Evolutionary conservation across 2,113 vertebrate species (phyloP).

Genomic region (Empidonax traillii): DNA sequence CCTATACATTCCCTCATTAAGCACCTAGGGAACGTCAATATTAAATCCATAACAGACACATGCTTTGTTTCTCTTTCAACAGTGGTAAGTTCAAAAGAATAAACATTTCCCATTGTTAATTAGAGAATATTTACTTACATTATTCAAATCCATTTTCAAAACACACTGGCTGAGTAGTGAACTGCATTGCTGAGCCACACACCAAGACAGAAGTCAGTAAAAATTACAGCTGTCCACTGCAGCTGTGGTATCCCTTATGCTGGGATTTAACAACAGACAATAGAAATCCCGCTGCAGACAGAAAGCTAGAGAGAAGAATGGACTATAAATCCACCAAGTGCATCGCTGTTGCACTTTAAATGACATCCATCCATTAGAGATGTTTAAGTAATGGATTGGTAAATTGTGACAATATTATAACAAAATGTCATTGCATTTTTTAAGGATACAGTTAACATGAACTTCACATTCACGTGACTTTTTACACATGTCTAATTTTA

Average conservation of each 20-base stretch:
- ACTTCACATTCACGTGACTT: neutral
- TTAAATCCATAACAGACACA: neutral
- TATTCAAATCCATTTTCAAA: slow-evolving; percentile 19
- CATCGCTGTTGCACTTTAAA: neutral
- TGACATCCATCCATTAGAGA: neutral
- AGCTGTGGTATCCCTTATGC: neutral
- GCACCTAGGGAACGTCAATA: neutral
- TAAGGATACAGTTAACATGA: neutral
- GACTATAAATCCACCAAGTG: neutral
- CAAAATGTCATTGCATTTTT: neutral
- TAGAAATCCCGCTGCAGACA: neutral
- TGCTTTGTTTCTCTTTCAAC: neutral
- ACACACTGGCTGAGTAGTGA: neutral
- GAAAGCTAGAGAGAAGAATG: neutral
- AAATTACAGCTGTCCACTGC: slow-evolving; percentile 23
- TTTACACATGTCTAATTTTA: neutral
- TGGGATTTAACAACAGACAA: neutral
- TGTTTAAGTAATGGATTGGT: neutral
- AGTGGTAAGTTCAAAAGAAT: neutral
- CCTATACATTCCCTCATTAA: neutral
- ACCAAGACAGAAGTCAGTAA: slow-evolving; percentile 21
- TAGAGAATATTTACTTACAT: neutral
- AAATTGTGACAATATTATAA: neutral
- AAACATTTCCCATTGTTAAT: slow-evolving; percentile 13
- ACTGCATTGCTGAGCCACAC: neutral